Percentiles rank a stretch among this genome's conserved stretches.
Conservation (phyloP, 2,113 vertebrate genomes). For the Heliornis fulica region DNA sequence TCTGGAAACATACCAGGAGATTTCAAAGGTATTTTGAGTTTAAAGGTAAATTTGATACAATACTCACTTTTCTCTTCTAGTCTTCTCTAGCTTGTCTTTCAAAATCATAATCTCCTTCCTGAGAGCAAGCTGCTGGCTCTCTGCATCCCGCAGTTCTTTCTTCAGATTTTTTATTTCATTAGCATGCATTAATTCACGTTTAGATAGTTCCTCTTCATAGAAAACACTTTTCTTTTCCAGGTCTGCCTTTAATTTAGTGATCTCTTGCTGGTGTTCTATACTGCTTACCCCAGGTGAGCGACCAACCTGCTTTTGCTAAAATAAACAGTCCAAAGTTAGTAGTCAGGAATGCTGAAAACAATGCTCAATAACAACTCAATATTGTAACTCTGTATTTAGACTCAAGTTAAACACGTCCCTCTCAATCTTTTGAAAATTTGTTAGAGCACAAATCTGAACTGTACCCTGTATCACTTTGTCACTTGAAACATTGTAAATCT, state of each 20-base stretch:
- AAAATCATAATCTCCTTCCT: slow-evolving; percentile 96
- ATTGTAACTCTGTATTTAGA: not conserved
- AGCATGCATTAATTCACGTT: slow-evolving; percentile 86
- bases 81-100: slow-evolving; percentile 97
- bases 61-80: slow-evolving; percentile 89
- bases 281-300: slow-evolving; percentile 79
- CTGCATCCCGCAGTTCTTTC: slow-evolving; percentile 92
- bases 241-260: slow-evolving; percentile 87
- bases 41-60: not conserved
- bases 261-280: slow-evolving; percentile 90
- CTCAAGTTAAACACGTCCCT: not conserved
- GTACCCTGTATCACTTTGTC: not conserved
- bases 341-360: not conserved
- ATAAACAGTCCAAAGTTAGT: slow-evolving; percentile 41
- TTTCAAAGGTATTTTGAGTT: not conserved
- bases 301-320: slow-evolving; percentile 86
- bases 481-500: too few species aligned
- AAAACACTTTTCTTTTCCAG: slow-evolving; percentile 91
- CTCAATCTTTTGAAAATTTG: not conserved
- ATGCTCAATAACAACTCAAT: not conserved
- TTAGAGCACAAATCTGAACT: not conserved
- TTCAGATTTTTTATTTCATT: slow-evolving; percentile 89
- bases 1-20: not conserved
- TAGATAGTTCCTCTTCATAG: slow-evolving; percentile 90
- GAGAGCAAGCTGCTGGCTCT: slow-evolving; percentile 91